Evolutionary conservation across 1,140 invertebrate species (phyloP).

Genomic region (Zaprionus davidi): DNA sequence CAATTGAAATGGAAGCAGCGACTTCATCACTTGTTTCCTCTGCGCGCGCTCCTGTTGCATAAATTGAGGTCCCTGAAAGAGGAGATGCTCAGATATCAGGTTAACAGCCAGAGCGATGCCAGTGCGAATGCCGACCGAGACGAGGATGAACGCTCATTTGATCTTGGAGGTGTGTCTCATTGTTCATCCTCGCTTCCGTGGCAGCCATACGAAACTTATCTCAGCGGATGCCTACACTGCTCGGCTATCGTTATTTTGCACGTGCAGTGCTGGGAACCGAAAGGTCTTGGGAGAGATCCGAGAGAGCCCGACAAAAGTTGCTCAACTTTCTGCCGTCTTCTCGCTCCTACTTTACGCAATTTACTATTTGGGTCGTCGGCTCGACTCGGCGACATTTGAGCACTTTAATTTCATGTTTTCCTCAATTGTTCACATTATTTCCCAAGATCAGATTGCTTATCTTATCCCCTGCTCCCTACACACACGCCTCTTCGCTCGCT

Average conservation of each 20-base stretch:
- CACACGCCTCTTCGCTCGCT: background rate
- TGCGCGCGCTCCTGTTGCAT: slow-evolving; percentile 74
- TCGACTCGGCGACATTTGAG: slow-evolving; percentile 57
- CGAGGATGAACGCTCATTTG: slow-evolving; percentile 33
- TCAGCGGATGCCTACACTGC: slow-evolving; percentile 41
- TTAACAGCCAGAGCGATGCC: slow-evolving; percentile 47
- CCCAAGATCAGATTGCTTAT: slow-evolving; percentile 79
- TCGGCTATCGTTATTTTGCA: slow-evolving; percentile 53
- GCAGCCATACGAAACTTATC: slow-evolving; percentile 75
- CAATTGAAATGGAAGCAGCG: slow-evolving; percentile 80
- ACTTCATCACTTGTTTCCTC: slow-evolving; percentile 84
- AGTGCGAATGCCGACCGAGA: slow-evolving; percentile 9
- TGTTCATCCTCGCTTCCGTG: slow-evolving; percentile 69
- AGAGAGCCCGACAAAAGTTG: slow-evolving; percentile 68
- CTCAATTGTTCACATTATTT: slow-evolving; percentile 76
- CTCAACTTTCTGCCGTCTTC: slow-evolving; percentile 76
- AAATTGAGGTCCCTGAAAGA: slow-evolving; percentile 62
- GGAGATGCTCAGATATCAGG: slow-evolving; percentile 74
- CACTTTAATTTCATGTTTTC: slow-evolving; percentile 80
- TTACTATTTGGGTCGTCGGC: slow-evolving; percentile 13
- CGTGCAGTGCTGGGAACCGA: slow-evolving; percentile 75
- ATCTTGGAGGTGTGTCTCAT: slow-evolving; percentile 79
- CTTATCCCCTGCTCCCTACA: slow-evolving; percentile 38
- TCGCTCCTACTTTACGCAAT: slow-evolving; percentile 65
- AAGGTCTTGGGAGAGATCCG: slow-evolving; percentile 1